These are phyloP conservation scores for Agriopis marginaria DNA, from an alignment of 2,888 invertebrate genomes.

Conservation along the genomic window DNA sequence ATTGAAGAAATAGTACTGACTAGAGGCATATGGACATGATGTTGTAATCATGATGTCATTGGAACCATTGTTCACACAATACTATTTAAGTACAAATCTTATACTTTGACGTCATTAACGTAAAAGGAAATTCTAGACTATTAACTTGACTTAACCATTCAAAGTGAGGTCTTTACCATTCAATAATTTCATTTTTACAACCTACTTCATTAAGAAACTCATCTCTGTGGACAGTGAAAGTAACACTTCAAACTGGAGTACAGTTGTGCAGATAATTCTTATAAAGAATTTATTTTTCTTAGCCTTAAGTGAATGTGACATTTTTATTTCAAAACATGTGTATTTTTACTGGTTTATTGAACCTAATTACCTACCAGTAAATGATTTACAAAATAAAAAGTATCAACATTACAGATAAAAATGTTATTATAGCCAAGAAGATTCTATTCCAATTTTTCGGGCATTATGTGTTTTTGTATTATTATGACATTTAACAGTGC, in stretches of 20 bases:
- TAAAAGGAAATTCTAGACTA: conserved; percentile 24
- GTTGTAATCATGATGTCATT: conserved; percentile 72
- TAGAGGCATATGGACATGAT: conserved; percentile 62
- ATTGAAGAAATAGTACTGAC: conserved; percentile 65
- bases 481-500: conserved; percentile 69
- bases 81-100: conserved; percentile 66
- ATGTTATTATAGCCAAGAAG: conserved; percentile 28
- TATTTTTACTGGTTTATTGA: conserved; percentile 34
- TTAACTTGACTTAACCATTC: conserved; percentile 24
- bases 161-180: conserved; percentile 34
- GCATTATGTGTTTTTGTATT: conserved; percentile 43
- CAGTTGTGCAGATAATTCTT: conserved; percentile 44
- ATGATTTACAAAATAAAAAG: conserved; percentile 20
- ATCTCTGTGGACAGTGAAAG: conserved; percentile 43
- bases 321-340: conserved; percentile 30
- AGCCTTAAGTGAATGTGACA: conserved; percentile 33
- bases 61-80: conserved; percentile 43
- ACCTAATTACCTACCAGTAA: conserved; percentile 22
- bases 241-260: conserved; percentile 38
- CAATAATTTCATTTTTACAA: conserved; percentile 34
- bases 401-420: conserved; percentile 16
- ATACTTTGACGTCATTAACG: conserved; percentile 27
- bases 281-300: conserved; percentile 38
- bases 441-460: conserved; percentile 39
- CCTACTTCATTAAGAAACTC: conserved; percentile 38